These are phyloP conservation scores for Sinocyclocheilus rhinocerous DNA, from an alignment of 2,113 vertebrate genomes.

Conservation along the genomic window DNA sequence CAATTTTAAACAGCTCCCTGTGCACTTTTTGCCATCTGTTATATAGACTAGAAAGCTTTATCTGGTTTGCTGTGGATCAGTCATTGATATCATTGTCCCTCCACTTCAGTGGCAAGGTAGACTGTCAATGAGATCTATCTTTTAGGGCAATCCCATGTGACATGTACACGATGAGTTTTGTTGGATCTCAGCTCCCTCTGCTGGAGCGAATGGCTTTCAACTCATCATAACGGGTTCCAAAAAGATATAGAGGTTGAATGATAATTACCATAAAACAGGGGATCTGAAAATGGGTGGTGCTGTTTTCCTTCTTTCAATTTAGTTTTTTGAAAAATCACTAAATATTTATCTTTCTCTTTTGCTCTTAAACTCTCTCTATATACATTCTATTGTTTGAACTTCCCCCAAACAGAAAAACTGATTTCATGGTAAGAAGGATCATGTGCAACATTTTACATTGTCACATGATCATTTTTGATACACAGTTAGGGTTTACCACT, in stretches of 20 bases:
- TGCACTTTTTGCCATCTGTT: not conserved
- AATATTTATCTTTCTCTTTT: not conserved
- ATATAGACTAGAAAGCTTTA: not conserved
- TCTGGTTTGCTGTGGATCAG: not conserved
- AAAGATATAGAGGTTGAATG: not conserved
- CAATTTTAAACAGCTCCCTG: not conserved
- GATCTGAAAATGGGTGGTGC: not conserved
- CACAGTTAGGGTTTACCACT: not conserved
- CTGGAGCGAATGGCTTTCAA: not conserved
- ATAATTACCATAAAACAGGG: not conserved
- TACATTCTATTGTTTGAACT: not conserved
- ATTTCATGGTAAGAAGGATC: not conserved
- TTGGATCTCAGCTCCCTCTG: not conserved
- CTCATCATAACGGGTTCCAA: not conserved
- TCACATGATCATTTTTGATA: not conserved
- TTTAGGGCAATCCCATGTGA: not conserved
- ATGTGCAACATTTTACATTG: not conserved
- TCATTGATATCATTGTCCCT: not conserved
- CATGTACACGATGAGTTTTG: not conserved
- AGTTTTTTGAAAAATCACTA: not conserved
- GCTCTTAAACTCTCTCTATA: not conserved
- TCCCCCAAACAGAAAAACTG: not conserved
- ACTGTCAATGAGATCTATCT: not conserved
- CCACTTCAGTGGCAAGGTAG: not conserved
- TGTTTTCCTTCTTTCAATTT: not conserved